Conservation (phyloP, 2,797 vertebrate genomes). For the Crocidura indochinensis region DNA sequence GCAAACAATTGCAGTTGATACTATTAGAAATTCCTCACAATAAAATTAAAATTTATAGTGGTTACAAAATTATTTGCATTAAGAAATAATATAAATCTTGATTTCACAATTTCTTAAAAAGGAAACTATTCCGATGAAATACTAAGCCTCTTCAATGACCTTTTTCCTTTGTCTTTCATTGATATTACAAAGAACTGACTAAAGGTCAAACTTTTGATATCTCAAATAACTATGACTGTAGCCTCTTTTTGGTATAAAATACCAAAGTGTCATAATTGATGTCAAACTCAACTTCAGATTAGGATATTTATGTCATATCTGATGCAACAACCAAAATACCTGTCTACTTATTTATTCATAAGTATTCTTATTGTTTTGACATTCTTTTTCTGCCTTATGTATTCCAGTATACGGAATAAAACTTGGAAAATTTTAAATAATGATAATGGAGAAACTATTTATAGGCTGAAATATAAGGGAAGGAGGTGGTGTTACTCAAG, state of each 20-base stretch:
- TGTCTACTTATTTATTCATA: not conserved
- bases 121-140: slow-evolving; percentile 65
- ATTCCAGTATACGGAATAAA: slow-evolving; percentile 23
- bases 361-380: slow-evolving; percentile 48
- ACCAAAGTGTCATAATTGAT: slow-evolving; percentile 66
- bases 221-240: slow-evolving; percentile 55
- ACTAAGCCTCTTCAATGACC: slow-evolving; percentile 7
- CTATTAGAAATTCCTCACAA: not conserved
- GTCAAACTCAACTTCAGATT: slow-evolving; percentile 55
- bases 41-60: slow-evolving; percentile 37
- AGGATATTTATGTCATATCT: slow-evolving; percentile 17
- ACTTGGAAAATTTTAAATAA: slow-evolving; percentile 46
- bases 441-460: slow-evolving; percentile 27
- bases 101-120: slow-evolving; percentile 42
- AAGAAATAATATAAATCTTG: slow-evolving; percentile 5
- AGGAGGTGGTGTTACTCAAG: not conserved
- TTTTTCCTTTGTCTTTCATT: slow-evolving; percentile 66
- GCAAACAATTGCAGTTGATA: slow-evolving; percentile 10
- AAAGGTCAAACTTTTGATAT: slow-evolving; percentile 51
- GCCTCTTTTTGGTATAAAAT: slow-evolving; percentile 66
- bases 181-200: slow-evolving; percentile 58
- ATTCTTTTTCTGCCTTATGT: slow-evolving; percentile 10
- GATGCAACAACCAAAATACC: slow-evolving; percentile 47
- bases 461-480: slow-evolving; percentile 44
- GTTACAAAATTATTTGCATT: not conserved